Base-by-base conservation (phyloP, 2,113 vertebrate species). In the Dicrurus megarhynchus region DNA sequence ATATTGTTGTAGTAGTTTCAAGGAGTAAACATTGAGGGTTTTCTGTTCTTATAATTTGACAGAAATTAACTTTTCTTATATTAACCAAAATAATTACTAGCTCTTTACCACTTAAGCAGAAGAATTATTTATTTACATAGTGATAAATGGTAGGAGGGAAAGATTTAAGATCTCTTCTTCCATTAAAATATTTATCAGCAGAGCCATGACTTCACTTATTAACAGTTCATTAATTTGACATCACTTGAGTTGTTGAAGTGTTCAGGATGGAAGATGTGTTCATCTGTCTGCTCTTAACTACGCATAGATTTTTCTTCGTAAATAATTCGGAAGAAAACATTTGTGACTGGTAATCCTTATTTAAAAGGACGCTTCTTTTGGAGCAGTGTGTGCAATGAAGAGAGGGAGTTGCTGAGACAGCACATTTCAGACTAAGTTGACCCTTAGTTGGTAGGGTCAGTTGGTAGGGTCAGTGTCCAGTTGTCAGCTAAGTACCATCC, bases 141-240 rank as follows among this genome's bases (percentile, higher is more conserved):
- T 53, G 60, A 56, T 78, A 92, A 92, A 83, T 89, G 76, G 65
- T 64, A 81, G 88, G 41, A 86, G 61, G 60, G 78, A 75, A 93
- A 95, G 30, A 95, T 90, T 93, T 69, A 73, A 85, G 67, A 78
- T 94, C 88, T 86, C 65, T 86, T 74, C 76, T 81, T 84, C 37
- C 83, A 69, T 92, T 94, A 71, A 93, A 81, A 61, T 91, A 67
- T 93, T 94, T 95, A 86, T 96, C 83, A 96, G 69, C 71, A 90
- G 60, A 87, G 46, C 68, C 52, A 56, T 71, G 80, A 49, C 74
- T 95, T 86, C 32, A 78, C 46, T 96, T 93, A 75, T 90, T 95
- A 94, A 69, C 90, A 78, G 82, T 85, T 97, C 83, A 89, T 97
- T 89, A 89, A 87, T 97, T 89, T 94, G 90, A 78, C 73, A 89